Evolutionary conservation across 1,140 invertebrate species (phyloP).

Genomic region (Leptonema lineaticorne): DNA sequence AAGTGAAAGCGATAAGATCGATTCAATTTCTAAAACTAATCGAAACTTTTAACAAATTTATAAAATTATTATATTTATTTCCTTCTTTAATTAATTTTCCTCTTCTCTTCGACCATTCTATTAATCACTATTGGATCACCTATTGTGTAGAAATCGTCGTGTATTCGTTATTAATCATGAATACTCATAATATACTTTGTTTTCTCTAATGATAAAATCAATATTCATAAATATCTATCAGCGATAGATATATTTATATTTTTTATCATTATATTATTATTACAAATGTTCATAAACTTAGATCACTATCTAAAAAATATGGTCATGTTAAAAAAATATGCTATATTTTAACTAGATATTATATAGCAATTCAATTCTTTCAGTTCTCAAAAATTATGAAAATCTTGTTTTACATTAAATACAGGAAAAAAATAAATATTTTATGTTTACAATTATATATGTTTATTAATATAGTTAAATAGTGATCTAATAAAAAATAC

Average conservation of each 20-base stretch:
- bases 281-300: slow-evolving; percentile 19
- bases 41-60: neutral
- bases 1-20: neutral
- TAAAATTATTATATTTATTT: too few species aligned
- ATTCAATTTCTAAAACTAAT: neutral
- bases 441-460: neutral
- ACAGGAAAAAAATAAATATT: too few species aligned
- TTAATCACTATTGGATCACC: neutral
- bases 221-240: slow-evolving; percentile 9
- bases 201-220: neutral
- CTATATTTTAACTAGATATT: slow-evolving; percentile 10
- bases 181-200: too few species aligned
- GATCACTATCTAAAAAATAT: slow-evolving; percentile 7
- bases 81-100: too few species aligned
- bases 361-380: neutral
- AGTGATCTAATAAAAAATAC: neutral
- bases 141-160: neutral
- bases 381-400: slow-evolving; percentile 1
- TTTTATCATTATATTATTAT: too few species aligned
- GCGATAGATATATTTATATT: slow-evolving; percentile 3
- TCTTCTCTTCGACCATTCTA: too few species aligned
- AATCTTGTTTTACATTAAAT: neutral
- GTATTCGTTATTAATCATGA: neutral
- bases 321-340: slow-evolving; percentile 5
- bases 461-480: neutral